Evolutionary conservation across 1,140 invertebrate genomes (phyloP).

Genomic region (Cherax destructor): DNA sequence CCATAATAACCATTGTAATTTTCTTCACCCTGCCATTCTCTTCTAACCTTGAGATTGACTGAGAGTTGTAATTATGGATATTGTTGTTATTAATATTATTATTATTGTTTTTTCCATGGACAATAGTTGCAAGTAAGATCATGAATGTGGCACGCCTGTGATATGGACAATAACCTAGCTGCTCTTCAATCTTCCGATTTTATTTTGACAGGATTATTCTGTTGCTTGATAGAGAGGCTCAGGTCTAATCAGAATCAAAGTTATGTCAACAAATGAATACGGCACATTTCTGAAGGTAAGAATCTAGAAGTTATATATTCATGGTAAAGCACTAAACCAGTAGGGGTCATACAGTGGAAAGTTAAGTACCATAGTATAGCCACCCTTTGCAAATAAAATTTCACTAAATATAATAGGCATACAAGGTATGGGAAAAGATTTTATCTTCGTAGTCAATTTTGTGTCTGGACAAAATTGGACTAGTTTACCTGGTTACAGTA

Average conservation of each 20-base stretch:
- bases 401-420: too few species aligned
- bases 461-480: neutral
- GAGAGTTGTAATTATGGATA: neutral
- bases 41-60: neutral
- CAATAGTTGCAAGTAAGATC: neutral
- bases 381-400: too few species aligned
- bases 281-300: neutral
- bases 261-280: neutral
- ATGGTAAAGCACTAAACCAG: too few species aligned
- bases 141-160: neutral
- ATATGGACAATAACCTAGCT: neutral
- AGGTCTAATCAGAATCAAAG: neutral
- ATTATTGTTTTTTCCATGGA: neutral
- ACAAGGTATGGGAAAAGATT: too few species aligned
- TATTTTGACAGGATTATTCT: neutral
- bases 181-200: neutral
- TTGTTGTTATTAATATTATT: too few species aligned
- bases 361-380: too few species aligned
- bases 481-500: too few species aligned
- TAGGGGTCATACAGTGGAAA: too few species aligned
- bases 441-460: neutral
- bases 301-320: neutral
- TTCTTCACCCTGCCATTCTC: neutral
- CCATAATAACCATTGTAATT: neutral
- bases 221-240: neutral